Percentiles rank a stretch among this genome's conserved stretches.
Evolutionary conservation across 2,888 invertebrate genomes (phyloP).

Genomic region (Eudasyphora cyanicolor): DNA sequence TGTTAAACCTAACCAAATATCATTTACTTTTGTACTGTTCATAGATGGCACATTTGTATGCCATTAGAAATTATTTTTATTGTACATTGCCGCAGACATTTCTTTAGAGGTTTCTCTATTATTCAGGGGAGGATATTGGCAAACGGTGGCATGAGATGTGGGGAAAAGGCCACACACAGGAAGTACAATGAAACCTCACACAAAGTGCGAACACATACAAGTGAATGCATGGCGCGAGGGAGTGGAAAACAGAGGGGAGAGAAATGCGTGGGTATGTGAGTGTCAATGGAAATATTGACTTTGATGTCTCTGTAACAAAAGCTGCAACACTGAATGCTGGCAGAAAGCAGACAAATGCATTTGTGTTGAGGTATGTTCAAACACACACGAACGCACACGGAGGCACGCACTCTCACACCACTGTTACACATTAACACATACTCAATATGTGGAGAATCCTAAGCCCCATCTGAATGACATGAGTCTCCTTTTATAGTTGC

Average conservation of each 20-base stretch:
- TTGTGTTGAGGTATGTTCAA: background rate
- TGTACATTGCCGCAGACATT: background rate
- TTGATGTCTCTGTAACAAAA: constrained; percentile 46
- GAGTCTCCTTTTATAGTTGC: background rate
- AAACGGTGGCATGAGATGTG: background rate
- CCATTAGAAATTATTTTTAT: constrained; percentile 3
- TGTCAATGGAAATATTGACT: constrained; percentile 66
- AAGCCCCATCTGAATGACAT: background rate
- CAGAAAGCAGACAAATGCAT: constrained; percentile 39
- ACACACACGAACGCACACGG: background rate
- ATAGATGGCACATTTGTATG: background rate
- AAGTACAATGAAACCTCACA: constrained; percentile 38
- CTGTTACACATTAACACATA: no score
- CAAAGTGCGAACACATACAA: constrained; percentile 36
- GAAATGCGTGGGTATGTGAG: no score
- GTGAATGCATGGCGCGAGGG: constrained; percentile 43
- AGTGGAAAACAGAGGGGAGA: no score
- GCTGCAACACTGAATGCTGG: constrained; percentile 28
- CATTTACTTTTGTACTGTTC: constrained; percentile 40
- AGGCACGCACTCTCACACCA: no score
- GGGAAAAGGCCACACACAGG: constrained; percentile 9
- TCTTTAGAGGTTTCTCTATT: background rate
- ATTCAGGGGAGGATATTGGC: background rate
- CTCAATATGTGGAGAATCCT: background rate
- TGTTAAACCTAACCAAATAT: constrained; percentile 48